Percentiles rank a stretch among this genome's conserved stretches.
These are phyloP conservation scores for Glyptemys insculpta DNA, from an alignment of 2,797 vertebrate genomes.

Conservation along the genomic window DNA sequence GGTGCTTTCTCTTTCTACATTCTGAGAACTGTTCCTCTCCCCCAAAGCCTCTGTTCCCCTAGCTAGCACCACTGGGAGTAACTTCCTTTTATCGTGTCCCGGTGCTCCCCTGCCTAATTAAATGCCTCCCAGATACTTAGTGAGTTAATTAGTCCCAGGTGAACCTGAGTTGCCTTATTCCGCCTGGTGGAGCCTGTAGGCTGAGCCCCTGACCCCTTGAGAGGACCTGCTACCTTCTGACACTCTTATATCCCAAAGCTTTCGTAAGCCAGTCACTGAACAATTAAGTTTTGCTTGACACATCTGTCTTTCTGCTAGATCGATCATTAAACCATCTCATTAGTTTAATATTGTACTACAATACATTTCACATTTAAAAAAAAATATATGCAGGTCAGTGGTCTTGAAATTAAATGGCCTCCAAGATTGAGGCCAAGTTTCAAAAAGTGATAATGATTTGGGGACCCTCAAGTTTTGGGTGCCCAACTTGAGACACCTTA, in stretches of 20 bases:
- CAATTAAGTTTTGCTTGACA: neutral
- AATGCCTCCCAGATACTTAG: neutral
- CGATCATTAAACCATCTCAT: neutral
- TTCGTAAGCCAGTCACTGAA: neutral
- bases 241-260: neutral
- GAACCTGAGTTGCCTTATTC: neutral
- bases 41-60: neutral
- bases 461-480: neutral
- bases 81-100: neutral
- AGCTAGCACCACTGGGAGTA: neutral
- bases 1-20: neutral
- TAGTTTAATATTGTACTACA: neutral
- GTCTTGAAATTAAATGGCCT: neutral
- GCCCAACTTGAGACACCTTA: neutral
- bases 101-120: neutral
- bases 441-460: neutral
- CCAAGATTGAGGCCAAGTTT: neutral
- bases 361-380: neutral
- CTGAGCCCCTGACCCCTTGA: neutral
- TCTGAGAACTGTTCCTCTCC: neutral
- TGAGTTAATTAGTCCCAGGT: neutral
- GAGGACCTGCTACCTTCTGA: neutral
- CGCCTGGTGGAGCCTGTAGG: neutral
- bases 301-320: neutral
- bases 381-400: neutral